Base-by-base conservation (phyloP, 37 sponge, comb jelly and placozoan species). In the Cliona cf. orientalis region DNA sequence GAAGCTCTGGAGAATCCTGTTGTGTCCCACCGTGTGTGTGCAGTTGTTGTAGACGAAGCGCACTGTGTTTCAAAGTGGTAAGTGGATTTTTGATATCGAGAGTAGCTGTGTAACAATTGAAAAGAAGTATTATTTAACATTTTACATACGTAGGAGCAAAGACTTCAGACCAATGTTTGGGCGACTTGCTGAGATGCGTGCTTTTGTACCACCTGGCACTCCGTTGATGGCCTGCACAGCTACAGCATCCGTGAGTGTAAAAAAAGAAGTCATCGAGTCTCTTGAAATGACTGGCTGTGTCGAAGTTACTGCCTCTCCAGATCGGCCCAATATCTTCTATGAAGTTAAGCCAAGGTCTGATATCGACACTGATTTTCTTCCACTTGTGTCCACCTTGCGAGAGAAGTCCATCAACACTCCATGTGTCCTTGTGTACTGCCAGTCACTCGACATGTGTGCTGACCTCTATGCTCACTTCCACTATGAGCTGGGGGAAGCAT, bases 151-250 rank as follows among this genome's bases (percentile, higher is more conserved):
- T 55, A 80, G 87, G 87, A 73, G 81, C 56, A n/a, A 73, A 28
- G 87, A 87, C 22, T 80, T 87, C 72, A 74, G 74, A 40, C 80
- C 81, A 38, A 34, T 75, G 4, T 87, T 62, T 63, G 87, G 87
- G n/a, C 71, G 34, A 29, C n/a, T 86, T 44, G 43, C 46, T 58
- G 80, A 86, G 65, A 17, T 86, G 11, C 29, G 87, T 22, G 87
- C 81, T 34, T 46, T 87, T 71, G 81, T 87, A 11, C 80, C 81
- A 53, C 22, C 37, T 38, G 42, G 43, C 34, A 57, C 66, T 26
- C 81, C 57, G 22, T 46, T 61, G 33, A 11, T 87, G 5, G 81
- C 86, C 58, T 69, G 60, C 55, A 70, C 86, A 5, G 86, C 72
- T 57, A 72, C 72, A 23, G 82, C 25, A 72, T 60, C 82, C 4